Evolutionary conservation across 2,797 vertebrate genomes (phyloP).

Genomic region (Chromis chromis): DNA sequence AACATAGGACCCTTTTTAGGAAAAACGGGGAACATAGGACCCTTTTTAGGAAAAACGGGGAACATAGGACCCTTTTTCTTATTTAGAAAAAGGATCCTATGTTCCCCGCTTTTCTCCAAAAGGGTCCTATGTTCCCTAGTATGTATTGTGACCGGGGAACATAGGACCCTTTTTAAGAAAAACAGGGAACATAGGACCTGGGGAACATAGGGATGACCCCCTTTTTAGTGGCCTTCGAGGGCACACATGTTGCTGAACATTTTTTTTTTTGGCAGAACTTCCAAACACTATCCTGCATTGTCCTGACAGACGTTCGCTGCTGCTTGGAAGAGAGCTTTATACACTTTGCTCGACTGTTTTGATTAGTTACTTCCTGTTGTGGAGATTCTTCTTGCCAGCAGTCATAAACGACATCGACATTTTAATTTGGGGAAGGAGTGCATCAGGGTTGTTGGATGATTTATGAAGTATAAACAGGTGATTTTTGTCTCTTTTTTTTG

Average conservation of each 20-base stretch:
- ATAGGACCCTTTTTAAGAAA: no score
- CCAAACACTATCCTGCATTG: not conserved
- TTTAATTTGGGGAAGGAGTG: constrained; percentile 25
- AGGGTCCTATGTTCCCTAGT: no score
- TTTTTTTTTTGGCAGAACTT: not conserved
- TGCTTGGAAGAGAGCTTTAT: constrained; percentile 14
- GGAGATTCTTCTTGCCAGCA: constrained; percentile 34
- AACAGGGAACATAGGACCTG: no score
- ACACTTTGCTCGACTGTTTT: constrained; percentile 17
- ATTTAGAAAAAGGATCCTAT: no score
- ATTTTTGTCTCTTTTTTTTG: not conserved
- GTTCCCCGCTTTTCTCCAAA: no score
- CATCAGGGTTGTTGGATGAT: not conserved
- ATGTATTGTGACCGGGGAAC: no score
- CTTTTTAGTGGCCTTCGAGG: not conserved
- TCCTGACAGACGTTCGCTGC: constrained; percentile 14
- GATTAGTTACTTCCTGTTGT: constrained; percentile 50
- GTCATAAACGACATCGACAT: constrained; percentile 20
- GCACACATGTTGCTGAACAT: not conserved
- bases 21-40: no score
- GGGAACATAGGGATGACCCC: no score
- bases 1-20: no score
- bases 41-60: no score
- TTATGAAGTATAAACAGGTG: not conserved
- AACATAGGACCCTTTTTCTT: no score